Base-by-base conservation (phyloP, 2,888 invertebrate species). In the Oscheius sp. region DNA sequence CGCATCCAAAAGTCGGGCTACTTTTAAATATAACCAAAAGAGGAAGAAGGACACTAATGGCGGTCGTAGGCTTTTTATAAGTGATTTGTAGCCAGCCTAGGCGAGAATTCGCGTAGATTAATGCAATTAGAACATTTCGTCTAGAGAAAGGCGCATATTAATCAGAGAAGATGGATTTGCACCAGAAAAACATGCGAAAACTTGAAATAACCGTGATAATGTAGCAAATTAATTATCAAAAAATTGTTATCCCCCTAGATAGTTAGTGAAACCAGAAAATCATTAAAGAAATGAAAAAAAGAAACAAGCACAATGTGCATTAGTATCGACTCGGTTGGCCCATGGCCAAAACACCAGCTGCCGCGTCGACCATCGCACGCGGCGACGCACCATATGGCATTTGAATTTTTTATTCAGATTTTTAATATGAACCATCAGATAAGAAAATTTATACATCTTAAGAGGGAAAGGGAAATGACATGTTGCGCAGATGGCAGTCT, bases 311-410 rank as follows among this genome's bases (percentile, higher is more conserved):
- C 59, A 59, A 28, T 59, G 59, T 59, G 59, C 59, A 54, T 54
- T 44, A 59, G 59, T 59, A 59, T 59, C 59, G 59, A 59, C 59
- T 59, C n/a, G n/a, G 14, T 59, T 59, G 59, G 59, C 59, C 41
- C 41, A 26, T 26, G 26, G 59, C 59, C 59, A 59, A 59, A 59
- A 59, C 59, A 59, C 41, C 41, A 41, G 14, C 12, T 24, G 57
- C 59, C 59, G 59, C 59, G 59, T 44, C 59, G 59, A 20, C 59
- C 6, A n/a, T 14, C 44, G 44, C 41, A 20, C 2, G 59, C 41
- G 44, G 24, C 24, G 9, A 57, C 9, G 12, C 9, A 20, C 51
- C 51, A 28, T 28, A 28, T 32, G 33, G 1, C 33, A 17, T 54
- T 54, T 33, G 22, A 54, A 33, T 47, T 17, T 47, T 2, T 50